These are phyloP conservation scores for Rallus crepitans DNA, from an alignment of 2,797 vertebrate genomes.

Conservation along the genomic window DNA sequence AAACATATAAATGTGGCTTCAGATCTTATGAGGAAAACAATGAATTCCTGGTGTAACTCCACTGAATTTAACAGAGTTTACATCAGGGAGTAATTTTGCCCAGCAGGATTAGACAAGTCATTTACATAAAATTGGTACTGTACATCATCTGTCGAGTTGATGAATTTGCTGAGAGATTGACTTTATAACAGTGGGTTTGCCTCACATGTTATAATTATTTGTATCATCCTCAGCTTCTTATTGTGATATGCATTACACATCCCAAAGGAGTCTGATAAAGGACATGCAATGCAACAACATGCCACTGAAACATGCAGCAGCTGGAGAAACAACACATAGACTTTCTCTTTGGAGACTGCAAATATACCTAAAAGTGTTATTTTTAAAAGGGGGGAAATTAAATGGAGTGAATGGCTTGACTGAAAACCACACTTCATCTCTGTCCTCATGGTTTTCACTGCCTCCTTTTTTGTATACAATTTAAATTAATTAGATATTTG, in stretches of 20 bases:
- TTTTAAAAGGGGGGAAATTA: conserved; percentile 20
- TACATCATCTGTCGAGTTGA: conserved; percentile 48
- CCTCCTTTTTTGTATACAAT: background rate
- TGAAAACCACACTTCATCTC: conserved; percentile 17
- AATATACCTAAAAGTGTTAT: conserved; percentile 28
- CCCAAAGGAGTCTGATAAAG: conserved; percentile 62
- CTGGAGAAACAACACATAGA: conserved; percentile 25
- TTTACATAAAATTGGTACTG: conserved; percentile 70
- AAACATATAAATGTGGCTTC: conserved; percentile 42
- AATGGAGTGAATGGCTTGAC: background rate
- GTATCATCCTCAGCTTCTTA: conserved; percentile 56
- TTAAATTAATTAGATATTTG: conserved; percentile 37
- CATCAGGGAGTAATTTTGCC: conserved; percentile 57
- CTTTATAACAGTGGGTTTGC: conserved; percentile 61
- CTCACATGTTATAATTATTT: conserved; percentile 74
- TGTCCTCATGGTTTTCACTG: background rate
- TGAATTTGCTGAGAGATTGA: conserved; percentile 64
- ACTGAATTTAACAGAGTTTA: conserved; percentile 39
- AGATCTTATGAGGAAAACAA: conserved; percentile 53
- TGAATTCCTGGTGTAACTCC: conserved; percentile 29
- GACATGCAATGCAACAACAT: conserved; percentile 10
- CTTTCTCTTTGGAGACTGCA: conserved; percentile 30
- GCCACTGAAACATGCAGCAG: conserved; percentile 22
- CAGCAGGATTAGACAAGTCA: conserved; percentile 66
- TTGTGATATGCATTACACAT: conserved; percentile 39